phyloP scores from a whole-genome alignment of 37 sponge, comb jelly and placozoan species.

The Theonella swinhoei region DNA sequence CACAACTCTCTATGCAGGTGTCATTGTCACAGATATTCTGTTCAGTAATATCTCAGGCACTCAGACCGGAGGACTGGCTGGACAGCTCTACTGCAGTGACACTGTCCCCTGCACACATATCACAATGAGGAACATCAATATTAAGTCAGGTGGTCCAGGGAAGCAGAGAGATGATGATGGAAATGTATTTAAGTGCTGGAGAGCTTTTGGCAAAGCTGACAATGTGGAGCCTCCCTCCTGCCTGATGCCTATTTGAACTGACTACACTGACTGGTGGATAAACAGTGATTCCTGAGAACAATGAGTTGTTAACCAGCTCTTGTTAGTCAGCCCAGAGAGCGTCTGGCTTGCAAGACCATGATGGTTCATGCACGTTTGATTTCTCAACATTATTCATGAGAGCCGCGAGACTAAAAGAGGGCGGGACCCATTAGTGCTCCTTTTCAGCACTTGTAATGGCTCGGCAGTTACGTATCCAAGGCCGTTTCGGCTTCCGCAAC shows the following conservation, averaged over 20 bases:
- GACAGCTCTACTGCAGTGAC: conserved; percentile 23
- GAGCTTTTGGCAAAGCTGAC: conserved; percentile 4
- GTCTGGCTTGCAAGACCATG: too few species aligned
- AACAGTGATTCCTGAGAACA: too few species aligned
- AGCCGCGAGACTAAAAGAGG: too few species aligned
- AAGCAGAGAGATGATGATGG: not conserved
- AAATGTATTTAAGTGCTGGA: conserved; percentile 7
- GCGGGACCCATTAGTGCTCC: too few species aligned
- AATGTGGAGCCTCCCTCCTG: conserved; percentile 18
- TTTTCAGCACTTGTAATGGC: too few species aligned
- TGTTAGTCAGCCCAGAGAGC: too few species aligned
- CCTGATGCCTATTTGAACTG: not conserved
- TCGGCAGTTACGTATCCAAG: too few species aligned
- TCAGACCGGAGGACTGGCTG: conserved; percentile 16
- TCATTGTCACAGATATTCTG: conserved; percentile 1
- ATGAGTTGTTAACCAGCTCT: too few species aligned
- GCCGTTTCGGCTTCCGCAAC: too few species aligned
- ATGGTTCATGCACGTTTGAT: too few species aligned
- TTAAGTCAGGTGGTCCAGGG: not conserved
- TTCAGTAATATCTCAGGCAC: not conserved
- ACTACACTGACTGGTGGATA: too few species aligned
- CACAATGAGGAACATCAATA: not conserved
- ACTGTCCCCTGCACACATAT: conserved; percentile 18
- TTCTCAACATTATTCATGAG: too few species aligned
- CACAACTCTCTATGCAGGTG: not conserved